Evolutionary conservation across 2,888 invertebrate genomes (phyloP).

Genomic region (Chrysopilus asiliformis): DNA sequence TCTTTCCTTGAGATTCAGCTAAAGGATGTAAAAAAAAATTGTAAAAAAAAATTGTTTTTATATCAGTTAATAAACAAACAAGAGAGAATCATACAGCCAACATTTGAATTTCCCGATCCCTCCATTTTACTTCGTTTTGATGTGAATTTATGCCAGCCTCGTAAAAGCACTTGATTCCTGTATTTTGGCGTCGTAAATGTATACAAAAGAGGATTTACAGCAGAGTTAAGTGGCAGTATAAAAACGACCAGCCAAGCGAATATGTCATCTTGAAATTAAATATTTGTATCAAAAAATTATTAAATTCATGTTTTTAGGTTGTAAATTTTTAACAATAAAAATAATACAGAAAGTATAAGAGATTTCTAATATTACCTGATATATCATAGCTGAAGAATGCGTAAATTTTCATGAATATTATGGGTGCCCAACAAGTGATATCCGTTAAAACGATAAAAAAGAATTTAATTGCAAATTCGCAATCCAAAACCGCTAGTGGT

Average conservation of each 20-base stretch:
- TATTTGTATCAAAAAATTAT: not conserved
- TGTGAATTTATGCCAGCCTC: slow-evolving; percentile 35
- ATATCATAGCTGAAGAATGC: slow-evolving; percentile 43
- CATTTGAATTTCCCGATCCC: slow-evolving; percentile 19
- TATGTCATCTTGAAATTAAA: slow-evolving; percentile 39
- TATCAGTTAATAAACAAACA: no score
- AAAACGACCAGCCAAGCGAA: slow-evolving; percentile 55
- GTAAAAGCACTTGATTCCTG: slow-evolving; percentile 38
- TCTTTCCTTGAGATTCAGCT: no score
- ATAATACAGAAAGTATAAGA: no score
- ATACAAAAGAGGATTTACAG: slow-evolving; percentile 51
- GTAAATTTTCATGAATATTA: slow-evolving; percentile 47
- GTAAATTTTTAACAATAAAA: no score
- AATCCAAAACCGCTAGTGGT: slow-evolving; percentile 43
- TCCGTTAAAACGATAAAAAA: slow-evolving; percentile 58
- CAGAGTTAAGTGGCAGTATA: slow-evolving; percentile 51
- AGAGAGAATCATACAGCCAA: no score
- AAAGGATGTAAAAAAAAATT: no score
- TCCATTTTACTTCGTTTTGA: slow-evolving; percentile 29
- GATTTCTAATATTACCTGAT: no score
- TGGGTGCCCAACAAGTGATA: slow-evolving; percentile 57
- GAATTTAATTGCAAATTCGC: slow-evolving; percentile 49
- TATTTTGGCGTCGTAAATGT: slow-evolving; percentile 55
- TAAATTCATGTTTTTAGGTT: no score
- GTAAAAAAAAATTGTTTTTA: no score